Conservation (phyloP, 2,888 invertebrate genomes). For the Tanytarsus gracilentus region DNA sequence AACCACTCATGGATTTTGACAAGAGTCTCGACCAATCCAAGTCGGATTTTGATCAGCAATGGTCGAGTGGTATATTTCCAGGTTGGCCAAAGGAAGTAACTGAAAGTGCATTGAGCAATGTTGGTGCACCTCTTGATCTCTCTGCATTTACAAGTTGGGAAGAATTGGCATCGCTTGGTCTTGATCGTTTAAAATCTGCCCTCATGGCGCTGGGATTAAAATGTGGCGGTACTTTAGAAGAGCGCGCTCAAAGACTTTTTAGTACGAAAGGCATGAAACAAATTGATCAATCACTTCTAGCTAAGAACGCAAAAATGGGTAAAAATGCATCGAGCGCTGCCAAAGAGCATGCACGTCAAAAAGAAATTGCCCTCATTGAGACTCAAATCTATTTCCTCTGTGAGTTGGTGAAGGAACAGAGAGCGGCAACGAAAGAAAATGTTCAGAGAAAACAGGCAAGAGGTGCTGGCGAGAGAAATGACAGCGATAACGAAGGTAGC, state of each 20-base stretch:
- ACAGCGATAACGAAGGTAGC: slow-evolving; percentile 83
- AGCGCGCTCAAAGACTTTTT: slow-evolving; percentile 92
- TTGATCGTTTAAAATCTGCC: slow-evolving; percentile 95
- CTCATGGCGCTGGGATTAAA: slow-evolving; percentile 93
- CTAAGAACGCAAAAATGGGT: slow-evolving; percentile 69
- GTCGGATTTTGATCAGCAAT: slow-evolving; percentile 74
- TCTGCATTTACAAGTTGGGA: slow-evolving; percentile 96
- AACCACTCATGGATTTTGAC: slow-evolving; percentile 75
- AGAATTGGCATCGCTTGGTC: slow-evolving; percentile 90
- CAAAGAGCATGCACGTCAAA: slow-evolving; percentile 59
- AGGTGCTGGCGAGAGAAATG: slow-evolving; percentile 85
- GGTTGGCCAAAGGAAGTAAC: slow-evolving; percentile 97
- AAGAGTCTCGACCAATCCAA: slow-evolving; percentile 68
- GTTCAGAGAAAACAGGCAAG: slow-evolving; percentile 97
- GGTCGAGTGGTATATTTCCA: slow-evolving; percentile 82
- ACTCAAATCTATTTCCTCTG: slow-evolving; percentile 82
- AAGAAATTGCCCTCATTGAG: slow-evolving; percentile 81
- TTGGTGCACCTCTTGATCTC: slow-evolving; percentile 95
- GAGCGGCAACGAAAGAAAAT: slow-evolving; percentile 91
- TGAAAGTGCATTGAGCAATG: slow-evolving; percentile 83
- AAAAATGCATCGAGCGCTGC: slow-evolving; percentile 34
- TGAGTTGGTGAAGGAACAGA: slow-evolving; percentile 73
- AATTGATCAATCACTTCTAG: slow-evolving; percentile 81
- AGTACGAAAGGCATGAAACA: slow-evolving; percentile 92
- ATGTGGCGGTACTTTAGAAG: slow-evolving; percentile 96